These are phyloP conservation scores for Siderastrea radians DNA, from an alignment of 92 coral and sea anemone genomes.

Conservation along the genomic window DNA sequence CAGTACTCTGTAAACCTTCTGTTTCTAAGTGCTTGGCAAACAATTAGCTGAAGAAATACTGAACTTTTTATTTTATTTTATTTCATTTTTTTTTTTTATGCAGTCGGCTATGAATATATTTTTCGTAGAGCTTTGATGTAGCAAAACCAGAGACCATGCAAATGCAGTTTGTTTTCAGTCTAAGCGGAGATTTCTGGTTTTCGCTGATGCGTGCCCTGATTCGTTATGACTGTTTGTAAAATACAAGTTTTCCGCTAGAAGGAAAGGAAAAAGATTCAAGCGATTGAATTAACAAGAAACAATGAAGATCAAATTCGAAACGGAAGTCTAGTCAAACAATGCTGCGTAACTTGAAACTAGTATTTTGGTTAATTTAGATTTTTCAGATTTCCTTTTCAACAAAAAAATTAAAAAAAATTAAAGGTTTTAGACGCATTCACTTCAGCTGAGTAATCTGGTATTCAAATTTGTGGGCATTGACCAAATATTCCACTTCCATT, in stretches of 20 bases:
- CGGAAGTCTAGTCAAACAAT: slow-evolving; percentile 7
- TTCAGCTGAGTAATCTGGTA: slow-evolving; percentile 75
- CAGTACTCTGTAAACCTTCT: background rate
- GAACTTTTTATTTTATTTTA: too few relatives aligned
- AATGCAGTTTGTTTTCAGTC: too few relatives aligned
- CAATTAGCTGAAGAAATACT: background rate
- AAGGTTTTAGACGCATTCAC: slow-evolving; percentile 19
- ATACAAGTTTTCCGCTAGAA: background rate
- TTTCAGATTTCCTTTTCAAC: slow-evolving; percentile 38
- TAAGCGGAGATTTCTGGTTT: background rate
- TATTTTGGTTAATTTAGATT: background rate
- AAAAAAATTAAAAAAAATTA: slow-evolving; percentile 14
- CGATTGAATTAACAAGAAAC: background rate
- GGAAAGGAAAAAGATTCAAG: background rate
- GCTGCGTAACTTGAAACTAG: slow-evolving; percentile 9
- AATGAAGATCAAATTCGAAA: slow-evolving; percentile 19
- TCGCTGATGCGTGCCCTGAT: background rate
- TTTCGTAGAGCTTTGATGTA: too few relatives aligned
- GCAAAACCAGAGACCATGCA: too few relatives aligned
- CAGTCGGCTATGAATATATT: too few relatives aligned
- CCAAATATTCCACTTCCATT: slow-evolving; percentile 39
- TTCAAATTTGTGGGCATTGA: slow-evolving; percentile 36
- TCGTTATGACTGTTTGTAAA: background rate
- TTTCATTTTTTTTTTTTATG: background rate
- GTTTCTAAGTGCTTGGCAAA: background rate